Base-by-base conservation (phyloP, 2,888 invertebrate species). In the Baronia brevicornis region DNA sequence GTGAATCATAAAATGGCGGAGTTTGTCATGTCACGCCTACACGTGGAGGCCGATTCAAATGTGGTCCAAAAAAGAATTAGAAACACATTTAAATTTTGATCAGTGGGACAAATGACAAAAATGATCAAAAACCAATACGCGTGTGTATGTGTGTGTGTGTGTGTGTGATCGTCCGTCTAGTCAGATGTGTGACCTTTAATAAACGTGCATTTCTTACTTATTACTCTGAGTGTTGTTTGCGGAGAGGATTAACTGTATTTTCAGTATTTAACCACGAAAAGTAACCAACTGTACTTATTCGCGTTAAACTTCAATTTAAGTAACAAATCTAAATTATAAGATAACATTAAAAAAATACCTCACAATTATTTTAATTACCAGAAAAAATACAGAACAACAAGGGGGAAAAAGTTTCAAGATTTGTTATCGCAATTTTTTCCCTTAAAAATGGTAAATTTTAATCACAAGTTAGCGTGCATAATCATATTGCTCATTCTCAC, bases 81-180 rank as follows among this genome's bases (percentile, higher is more conserved):
- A 9, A 24, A n/a, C 2, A 24, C n/a, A 23, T 23, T 24, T n/a
- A 8, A 3, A 8, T n/a, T 6, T n/a, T 22, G 33, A 21, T 15
- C 24, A 17, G 1, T 20, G 34, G 28, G 28, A 11, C 15, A 8
- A 25, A 25, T 29, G 25, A 14, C 4, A 21, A 12, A 8, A 28
- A 21, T n/a, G n/a, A 10, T 13, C 10, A 6, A 10, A 13, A 20
- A 24, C 7, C 4, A 28, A 18, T 15, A 14, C 7, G n/a, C 5
- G 29, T 4, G 22, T 22, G 11, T 21, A 27, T 28, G 23, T 25
- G 30, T 24, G 9, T 18, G 25, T 21, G 31, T 44, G 52, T 60
- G 68, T 64, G 65, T 54, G 56, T 66, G 74, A 66, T 68, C 61
- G 66, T 57, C 46, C 67, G 75, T 79, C 79, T 79, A 79, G 79